Percentiles rank a stretch among this genome's conserved stretches.
These are phyloP conservation scores for Drosophila peninsularis DNA, from an alignment of 2,888 invertebrate genomes.

Conservation along the genomic window DNA sequence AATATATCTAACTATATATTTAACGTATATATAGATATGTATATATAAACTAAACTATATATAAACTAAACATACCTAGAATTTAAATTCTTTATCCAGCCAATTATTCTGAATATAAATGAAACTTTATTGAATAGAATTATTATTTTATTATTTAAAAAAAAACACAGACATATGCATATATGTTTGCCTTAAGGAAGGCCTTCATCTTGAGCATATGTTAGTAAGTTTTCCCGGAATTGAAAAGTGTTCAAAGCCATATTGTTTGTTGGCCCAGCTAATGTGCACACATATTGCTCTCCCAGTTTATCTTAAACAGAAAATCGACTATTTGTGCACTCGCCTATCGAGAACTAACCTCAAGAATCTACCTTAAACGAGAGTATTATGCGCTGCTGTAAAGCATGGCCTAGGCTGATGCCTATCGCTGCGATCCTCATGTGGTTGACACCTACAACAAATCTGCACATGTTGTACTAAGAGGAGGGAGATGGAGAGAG, in stretches of 20 bases:
- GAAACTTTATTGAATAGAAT: too few species aligned
- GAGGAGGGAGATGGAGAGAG: not conserved
- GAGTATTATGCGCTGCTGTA: conserved; percentile 1
- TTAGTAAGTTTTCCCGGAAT: not conserved
- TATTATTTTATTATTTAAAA: too few species aligned
- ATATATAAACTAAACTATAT: too few species aligned
- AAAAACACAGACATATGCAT: too few species aligned
- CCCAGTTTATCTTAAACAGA: conserved; percentile 43
- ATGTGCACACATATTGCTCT: conserved; percentile 15
- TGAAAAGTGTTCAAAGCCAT: not conserved
- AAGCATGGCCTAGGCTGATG: too few species aligned
- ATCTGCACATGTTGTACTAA: conserved; percentile 78
- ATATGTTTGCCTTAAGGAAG: not conserved
- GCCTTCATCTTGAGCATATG: too few species aligned
- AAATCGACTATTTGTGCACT: conserved; percentile 53
- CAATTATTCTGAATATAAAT: too few species aligned
- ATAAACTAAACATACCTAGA: too few species aligned
- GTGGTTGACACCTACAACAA: conserved; percentile 76
- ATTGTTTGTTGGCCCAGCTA: conserved; percentile 7
- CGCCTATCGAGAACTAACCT: conserved; percentile 51
- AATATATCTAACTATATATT: too few species aligned
- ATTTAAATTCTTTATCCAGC: too few species aligned
- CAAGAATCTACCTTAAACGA: conserved; percentile 46
- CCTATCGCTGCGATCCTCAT: conserved; percentile 61
- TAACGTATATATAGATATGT: too few species aligned